Evolutionary conservation across 2,797 vertebrate species (phyloP).

Genomic region (Chaetophractus vellerosus): DNA sequence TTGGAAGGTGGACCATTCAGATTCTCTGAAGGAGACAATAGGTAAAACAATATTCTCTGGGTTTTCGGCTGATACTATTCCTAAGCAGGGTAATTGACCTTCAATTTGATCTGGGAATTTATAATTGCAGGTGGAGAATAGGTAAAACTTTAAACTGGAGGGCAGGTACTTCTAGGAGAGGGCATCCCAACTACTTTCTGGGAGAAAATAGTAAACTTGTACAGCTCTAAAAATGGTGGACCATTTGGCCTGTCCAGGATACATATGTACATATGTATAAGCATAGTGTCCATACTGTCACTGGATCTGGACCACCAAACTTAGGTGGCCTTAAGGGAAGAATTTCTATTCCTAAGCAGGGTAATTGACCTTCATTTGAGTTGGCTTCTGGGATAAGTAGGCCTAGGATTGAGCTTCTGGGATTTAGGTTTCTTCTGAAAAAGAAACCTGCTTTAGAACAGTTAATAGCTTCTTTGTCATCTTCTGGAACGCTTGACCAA

Average conservation of each 20-base stretch:
- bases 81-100: too few relatives aligned
- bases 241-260: background rate
- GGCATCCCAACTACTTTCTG: background rate
- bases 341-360: background rate
- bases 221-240: background rate
- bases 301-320: background rate
- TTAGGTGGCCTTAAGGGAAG: background rate
- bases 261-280: background rate
- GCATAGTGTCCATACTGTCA: background rate
- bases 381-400: background rate
- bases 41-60: conserved; percentile 11
- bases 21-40: conserved; percentile 20
- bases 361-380: background rate
- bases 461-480: background rate
- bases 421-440: background rate
- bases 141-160: conserved; percentile 51
- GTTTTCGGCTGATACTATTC: too few relatives aligned
- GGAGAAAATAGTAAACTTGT: background rate
- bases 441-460: conserved; percentile 3
- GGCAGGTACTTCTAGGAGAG: conserved; percentile 1
- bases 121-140: conserved; percentile 39
- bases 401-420: background rate
- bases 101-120: conserved; percentile 25
- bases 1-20: background rate
- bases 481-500: background rate